Base-by-base conservation (phyloP, 23 tunicate genomes). In the Halocynthia aurantium region DNA sequence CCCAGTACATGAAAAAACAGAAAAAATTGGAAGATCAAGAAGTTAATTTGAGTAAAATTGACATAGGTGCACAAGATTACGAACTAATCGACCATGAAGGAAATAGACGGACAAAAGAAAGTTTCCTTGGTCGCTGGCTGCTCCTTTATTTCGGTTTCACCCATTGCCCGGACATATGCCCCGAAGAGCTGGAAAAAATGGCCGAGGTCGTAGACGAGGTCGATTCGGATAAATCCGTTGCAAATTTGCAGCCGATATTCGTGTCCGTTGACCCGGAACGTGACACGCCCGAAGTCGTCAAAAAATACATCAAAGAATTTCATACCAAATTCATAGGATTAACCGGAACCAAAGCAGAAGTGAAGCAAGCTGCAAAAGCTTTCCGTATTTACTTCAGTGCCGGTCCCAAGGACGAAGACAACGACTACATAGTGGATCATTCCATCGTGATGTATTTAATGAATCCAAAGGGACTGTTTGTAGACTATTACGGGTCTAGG, bases 121-220 rank as follows among this genome's bases (percentile, higher is more conserved):
- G 85, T 77, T 88, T 94, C 61, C 64, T 89, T 44, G 99, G 96
- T 7, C 77, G 85, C 51, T 94, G 99, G 99, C 65, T 88, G 40
- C 61, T 94, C 15, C 54, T 94, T 5, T 94, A 94, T 70, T 94
- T 94, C 74, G 99, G 99, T 8, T 94, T 94, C 82, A 94, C 99
- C 7, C 95, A 89, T 57, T 94, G 99, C 44, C 99, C 99, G 18
- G 99, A 94, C 78, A 89, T 94, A 10, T 94, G 99, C 68, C 99
- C 99, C 0, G 99, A 94, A 63, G 95, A 94, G 67, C 84, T 94
- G 11, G 99, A 94, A 67, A 78, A 83, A 62, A 89, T 94, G 88
- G 86, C 99, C 0, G 94, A 88, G 8, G 82, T 94, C 64, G 76
- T 94, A 8, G 84, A 89, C 55, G 10, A 53, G 20, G 65, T 94